Evolutionary conservation across 2,797 vertebrate genomes (phyloP).

Genomic region (Mustela erminea): DNA sequence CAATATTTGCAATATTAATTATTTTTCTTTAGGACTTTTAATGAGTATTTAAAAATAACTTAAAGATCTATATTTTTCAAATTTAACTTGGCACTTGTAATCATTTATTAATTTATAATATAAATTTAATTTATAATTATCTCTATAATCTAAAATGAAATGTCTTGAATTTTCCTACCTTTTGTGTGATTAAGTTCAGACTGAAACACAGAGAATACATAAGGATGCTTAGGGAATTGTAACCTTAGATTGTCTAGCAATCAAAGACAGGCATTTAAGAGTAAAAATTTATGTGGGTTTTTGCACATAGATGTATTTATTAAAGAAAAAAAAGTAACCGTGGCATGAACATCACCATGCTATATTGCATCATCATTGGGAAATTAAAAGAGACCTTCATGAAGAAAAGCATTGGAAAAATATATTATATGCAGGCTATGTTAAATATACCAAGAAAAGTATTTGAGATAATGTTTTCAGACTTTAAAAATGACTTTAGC

Average conservation of each 20-base stretch:
- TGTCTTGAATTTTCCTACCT: background rate
- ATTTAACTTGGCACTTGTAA: background rate
- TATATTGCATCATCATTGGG: rapidly evolving
- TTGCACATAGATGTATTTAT: background rate
- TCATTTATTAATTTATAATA: background rate
- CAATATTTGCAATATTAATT: conserved; percentile 7
- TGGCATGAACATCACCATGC: background rate
- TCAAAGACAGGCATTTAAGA: background rate
- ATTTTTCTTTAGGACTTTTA: background rate
- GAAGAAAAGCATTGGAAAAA: background rate
- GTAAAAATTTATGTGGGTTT: background rate
- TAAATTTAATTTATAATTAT: background rate
- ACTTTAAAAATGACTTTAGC: background rate
- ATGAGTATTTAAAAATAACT: background rate
- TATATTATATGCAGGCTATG: background rate
- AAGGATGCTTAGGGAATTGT: background rate
- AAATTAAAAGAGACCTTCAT: background rate
- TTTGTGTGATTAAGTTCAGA: background rate
- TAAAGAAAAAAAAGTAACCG: background rate
- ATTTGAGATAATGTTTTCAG: background rate
- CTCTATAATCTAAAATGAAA: background rate
- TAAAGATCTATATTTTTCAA: background rate
- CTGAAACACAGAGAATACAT: background rate
- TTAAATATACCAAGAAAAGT: background rate
- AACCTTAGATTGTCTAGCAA: background rate